Conservation (phyloP, 1,140 invertebrate genomes). For the Drosophila sulfurigaster region DNA sequence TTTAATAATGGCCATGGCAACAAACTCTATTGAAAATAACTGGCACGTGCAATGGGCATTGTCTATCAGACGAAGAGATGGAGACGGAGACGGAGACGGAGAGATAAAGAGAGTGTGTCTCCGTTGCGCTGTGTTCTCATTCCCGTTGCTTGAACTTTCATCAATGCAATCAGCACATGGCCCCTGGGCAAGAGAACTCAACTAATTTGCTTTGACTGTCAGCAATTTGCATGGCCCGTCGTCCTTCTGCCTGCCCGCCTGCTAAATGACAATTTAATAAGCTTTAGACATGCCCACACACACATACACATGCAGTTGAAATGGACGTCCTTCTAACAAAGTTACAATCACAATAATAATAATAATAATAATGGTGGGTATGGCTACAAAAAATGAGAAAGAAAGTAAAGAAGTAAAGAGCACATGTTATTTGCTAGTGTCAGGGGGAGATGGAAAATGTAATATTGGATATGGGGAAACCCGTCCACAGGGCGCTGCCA, state of each 20-base stretch:
- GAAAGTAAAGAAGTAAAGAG: not conserved
- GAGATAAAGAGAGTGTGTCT: not conserved
- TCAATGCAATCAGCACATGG: conserved; percentile 28
- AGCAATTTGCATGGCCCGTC: conserved; percentile 53
- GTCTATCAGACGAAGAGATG: not conserved
- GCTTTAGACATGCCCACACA: conserved; percentile 30
- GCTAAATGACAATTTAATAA: conserved; percentile 66
- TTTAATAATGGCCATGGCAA: conserved; percentile 23
- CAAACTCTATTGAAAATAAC: not conserved
- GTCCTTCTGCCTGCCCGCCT: conserved; percentile 14
- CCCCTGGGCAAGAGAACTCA: conserved; percentile 29
- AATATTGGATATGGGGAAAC: not conserved
- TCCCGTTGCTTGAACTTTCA: not conserved
- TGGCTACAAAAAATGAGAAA: not conserved
- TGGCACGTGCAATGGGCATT: conserved; percentile 17
- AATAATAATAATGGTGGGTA: conserved; percentile 63
- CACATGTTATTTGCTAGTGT: not conserved
- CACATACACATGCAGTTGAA: not conserved
- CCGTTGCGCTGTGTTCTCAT: not conserved
- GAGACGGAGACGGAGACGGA: not conserved
- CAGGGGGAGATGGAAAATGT: not conserved
- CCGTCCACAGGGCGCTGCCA: conserved; percentile 40
- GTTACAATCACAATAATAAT: conserved; percentile 53
- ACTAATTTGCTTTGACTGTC: conserved; percentile 59
- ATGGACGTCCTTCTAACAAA: conserved; percentile 44